Percentiles rank a stretch among this genome's conserved stretches.
Conservation (phyloP, 2,113 vertebrate species). For the Oreochromis aureus region DNA sequence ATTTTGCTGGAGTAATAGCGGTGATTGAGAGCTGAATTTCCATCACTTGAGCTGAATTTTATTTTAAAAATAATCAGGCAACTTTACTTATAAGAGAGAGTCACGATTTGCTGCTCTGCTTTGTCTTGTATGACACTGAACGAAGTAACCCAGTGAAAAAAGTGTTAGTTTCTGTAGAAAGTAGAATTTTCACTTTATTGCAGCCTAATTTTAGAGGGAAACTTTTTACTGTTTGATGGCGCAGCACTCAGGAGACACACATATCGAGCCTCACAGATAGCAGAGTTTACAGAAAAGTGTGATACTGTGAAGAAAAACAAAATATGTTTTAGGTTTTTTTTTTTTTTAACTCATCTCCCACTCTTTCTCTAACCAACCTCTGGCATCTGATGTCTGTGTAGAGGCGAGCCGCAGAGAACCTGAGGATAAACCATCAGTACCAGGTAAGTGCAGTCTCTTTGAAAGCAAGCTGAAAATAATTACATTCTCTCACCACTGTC, state of each 20-base stretch:
- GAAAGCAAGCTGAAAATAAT: background rate
- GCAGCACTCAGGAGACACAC: background rate
- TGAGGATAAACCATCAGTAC: conserved; percentile 93
- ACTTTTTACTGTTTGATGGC: background rate
- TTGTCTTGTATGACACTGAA: background rate
- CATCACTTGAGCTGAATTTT: background rate
- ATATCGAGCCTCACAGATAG: background rate
- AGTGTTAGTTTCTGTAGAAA: background rate
- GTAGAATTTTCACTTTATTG: background rate
- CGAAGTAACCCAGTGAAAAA: background rate
- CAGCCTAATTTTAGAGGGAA: background rate
- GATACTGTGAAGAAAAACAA: background rate
- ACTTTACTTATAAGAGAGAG: background rate
- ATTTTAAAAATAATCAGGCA: background rate
- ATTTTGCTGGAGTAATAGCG: background rate
- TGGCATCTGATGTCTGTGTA: conserved; percentile 42
- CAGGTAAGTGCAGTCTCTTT: conserved; percentile 77
- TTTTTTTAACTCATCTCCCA: background rate
- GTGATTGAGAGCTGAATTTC: background rate
- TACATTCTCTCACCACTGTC: background rate
- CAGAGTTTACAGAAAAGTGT: background rate
- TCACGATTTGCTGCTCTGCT: background rate
- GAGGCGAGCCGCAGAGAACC: conserved; percentile 93
- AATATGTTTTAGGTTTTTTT: background rate
- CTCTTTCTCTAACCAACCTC: background rate